Evolutionary conservation across 2,113 vertebrate species (phyloP), one percentile per base, ranked within the genome.

Genomic region (Atlantisia rogersi): DNA sequence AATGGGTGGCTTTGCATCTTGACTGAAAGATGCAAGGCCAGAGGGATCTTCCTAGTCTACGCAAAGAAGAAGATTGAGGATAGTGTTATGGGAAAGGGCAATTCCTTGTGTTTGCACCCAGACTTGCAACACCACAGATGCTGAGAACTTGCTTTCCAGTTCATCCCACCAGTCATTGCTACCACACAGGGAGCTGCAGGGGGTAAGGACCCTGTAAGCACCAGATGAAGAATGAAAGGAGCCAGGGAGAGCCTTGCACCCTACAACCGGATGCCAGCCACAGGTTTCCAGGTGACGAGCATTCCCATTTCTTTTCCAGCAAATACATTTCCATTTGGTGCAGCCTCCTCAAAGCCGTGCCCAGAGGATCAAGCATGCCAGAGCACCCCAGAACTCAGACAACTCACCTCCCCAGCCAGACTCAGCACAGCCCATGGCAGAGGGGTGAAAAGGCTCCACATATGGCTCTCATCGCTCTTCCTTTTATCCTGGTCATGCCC

Each of bases 401-500:
- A 76, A 2, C 14, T 89, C 69, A 5, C 6, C 56, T 19, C 42
- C 42, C 75, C 56, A 60, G 35, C 48, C 84, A 75, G 39, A 50
- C 63, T 85, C 50, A 37, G 46, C 73, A 87, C 73, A 87, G 79
- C 52, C 75, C 64, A 60, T 11, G n/a, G 71, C 46, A 71, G 39
- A 93, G 22, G 39, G 86, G 83, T 94, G 78, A 78, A 95, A 95
- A 94, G 58, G 73, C 62, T 93, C 60, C 44, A 1, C 96, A 87
- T 73, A 82, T 85, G 88, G 83, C 91, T 94, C 82, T 88, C 69
- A 35, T 94, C 92, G 92, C 88, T 87, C 80, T 83, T 91, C 80
- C 69, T 94, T 94, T 96, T 82, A 87, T 91, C 65, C 88, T 62
- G 55, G 20, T 48, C 74, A 59, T 77, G 83, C 74, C 92, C 83